Evolutionary conservation across 2,888 invertebrate species (phyloP).

Genomic region (Dicyrtomina minuta): DNA sequence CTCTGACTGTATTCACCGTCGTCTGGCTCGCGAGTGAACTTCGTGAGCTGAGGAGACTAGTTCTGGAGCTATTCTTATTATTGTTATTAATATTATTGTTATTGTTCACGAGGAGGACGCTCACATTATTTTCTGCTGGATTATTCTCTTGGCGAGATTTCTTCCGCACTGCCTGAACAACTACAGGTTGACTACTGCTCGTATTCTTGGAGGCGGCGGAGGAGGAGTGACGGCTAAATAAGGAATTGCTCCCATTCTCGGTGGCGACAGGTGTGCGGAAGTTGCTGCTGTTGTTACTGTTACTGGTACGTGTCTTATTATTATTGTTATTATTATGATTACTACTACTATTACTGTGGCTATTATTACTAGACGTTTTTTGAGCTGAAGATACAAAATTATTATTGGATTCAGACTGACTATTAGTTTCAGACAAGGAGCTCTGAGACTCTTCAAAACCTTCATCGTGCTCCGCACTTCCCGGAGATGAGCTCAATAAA

Average conservation of each 20-base stretch:
- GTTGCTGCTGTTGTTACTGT: not conserved
- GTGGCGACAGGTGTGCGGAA: not conserved
- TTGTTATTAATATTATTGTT: constrained; percentile 39
- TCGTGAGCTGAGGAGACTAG: constrained; percentile 77
- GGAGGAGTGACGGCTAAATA: constrained; percentile 19
- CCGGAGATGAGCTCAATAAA: constrained; percentile 44
- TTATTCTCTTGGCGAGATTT: constrained; percentile 52
- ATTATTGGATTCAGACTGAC: constrained; percentile 71
- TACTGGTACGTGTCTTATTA: constrained; percentile 7
- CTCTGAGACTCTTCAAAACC: constrained; percentile 90
- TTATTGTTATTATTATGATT: not conserved
- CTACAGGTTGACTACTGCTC: constrained; percentile 17
- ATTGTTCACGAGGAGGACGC: constrained; percentile 3
- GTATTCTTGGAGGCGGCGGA: not conserved
- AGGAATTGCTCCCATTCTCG: not conserved
- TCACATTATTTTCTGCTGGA: constrained; percentile 52
- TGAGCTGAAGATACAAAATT: constrained; percentile 17
- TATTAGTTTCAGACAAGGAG: constrained; percentile 80
- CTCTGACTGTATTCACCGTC: constrained; percentile 74
- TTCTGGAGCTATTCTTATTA: constrained; percentile 64
- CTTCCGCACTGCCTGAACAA: constrained; percentile 53
- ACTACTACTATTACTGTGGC: constrained; percentile 1
- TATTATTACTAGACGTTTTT: constrained; percentile 7
- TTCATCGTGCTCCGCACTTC: constrained; percentile 72
- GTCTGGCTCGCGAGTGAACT: constrained; percentile 81